phyloP scores from a whole-genome alignment of 37 sponge, comb jelly and placozoan genomes.

The Oopsacas minuta region DNA sequence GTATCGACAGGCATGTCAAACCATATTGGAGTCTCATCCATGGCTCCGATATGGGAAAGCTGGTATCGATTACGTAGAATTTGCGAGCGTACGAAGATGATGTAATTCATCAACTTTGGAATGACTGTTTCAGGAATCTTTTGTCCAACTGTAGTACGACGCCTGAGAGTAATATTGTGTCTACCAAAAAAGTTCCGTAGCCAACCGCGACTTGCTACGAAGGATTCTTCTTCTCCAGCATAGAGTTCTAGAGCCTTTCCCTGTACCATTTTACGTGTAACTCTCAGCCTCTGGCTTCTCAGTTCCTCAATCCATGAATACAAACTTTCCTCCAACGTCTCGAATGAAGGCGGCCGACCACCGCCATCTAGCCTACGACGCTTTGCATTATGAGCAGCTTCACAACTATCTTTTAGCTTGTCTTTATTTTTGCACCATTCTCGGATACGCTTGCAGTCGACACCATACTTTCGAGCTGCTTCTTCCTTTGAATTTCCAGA shows the following conservation, averaged over 20 bases:
- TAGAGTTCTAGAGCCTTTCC: neutral
- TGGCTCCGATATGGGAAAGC: neutral
- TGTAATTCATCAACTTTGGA: constrained; percentile 23
- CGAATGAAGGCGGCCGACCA: neutral
- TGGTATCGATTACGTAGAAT: neutral
- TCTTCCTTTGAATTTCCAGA: neutral
- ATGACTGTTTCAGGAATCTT: constrained; percentile 24
- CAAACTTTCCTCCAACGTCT: neutral
- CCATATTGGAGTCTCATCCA: constrained; percentile 55
- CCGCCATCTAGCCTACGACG: neutral
- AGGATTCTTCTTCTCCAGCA: neutral
- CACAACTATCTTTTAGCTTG: neutral
- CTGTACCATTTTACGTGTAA: neutral
- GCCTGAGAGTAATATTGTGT: constrained; percentile 19
- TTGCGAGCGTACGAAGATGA: neutral
- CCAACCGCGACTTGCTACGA: constrained; percentile 22
- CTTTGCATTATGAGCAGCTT: neutral
- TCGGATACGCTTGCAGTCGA: constrained; percentile 22
- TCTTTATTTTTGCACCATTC: constrained; percentile 20
- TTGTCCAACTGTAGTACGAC: constrained; percentile 19
- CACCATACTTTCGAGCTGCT: constrained; percentile 21
- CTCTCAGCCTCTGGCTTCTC: neutral
- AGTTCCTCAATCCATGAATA: neutral
- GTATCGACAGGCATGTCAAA: constrained; percentile 44
- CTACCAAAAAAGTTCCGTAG: constrained; percentile 21